Evolutionary conservation across 2,113 vertebrate species (phyloP).

Genomic region (Istiophorus platypterus): DNA sequence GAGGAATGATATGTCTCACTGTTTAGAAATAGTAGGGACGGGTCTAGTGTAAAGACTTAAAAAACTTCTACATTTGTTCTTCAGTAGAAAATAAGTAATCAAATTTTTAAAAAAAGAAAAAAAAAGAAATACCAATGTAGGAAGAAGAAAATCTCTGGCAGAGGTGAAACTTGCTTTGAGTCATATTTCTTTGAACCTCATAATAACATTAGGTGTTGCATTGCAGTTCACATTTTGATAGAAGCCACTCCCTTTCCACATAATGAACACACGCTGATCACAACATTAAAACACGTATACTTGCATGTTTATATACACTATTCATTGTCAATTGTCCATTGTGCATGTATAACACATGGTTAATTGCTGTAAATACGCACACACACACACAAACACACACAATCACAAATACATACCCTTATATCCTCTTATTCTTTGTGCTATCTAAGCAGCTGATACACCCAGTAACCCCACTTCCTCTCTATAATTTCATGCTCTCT

Average conservation of each 20-base stretch:
- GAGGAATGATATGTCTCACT: no score
- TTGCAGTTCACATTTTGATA: not conserved
- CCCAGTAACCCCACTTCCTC: conserved; percentile 41
- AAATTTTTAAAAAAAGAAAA: no score
- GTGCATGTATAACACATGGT: no score
- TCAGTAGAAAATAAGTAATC: no score
- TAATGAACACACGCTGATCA: not conserved
- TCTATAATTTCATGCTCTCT: not conserved
- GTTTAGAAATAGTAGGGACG: no score
- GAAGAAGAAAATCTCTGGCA: not conserved
- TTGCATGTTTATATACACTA: no score
- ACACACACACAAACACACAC: conserved; percentile 34
- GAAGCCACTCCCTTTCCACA: not conserved
- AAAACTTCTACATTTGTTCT: no score
- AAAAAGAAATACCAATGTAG: no score
- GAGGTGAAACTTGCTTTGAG: not conserved
- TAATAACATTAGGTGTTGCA: not conserved
- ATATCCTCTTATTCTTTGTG: conserved; percentile 30
- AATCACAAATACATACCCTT: conserved; percentile 17
- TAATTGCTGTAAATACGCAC: no score
- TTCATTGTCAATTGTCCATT: no score
- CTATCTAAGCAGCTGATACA: conserved; percentile 47
- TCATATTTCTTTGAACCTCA: no score
- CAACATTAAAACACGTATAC: no score
- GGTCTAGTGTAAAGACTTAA: not conserved